Evolutionary conservation across 1,140 invertebrate species (phyloP).

Genomic region (Lordiphosa stackelbergi): DNA sequence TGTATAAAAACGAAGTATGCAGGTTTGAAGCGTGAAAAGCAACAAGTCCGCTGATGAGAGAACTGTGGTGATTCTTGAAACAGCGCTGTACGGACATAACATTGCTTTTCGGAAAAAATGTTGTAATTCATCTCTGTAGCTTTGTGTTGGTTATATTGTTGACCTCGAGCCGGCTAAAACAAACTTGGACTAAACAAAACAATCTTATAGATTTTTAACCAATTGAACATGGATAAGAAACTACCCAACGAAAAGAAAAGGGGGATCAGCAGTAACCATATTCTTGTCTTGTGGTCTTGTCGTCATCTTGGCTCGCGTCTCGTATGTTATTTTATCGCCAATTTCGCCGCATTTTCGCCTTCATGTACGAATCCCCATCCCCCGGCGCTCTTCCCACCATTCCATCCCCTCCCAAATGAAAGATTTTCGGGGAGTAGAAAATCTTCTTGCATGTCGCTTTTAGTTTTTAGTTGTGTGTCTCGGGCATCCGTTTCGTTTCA

Average conservation of each 20-base stretch:
- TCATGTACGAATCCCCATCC: neutral
- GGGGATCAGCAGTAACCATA: neutral
- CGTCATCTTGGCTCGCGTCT: constrained; percentile 54
- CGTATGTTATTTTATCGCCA: constrained; percentile 72
- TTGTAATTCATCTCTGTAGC: too few species aligned
- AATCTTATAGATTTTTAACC: neutral
- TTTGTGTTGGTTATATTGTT: too few species aligned
- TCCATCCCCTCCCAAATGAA: constrained; percentile 15
- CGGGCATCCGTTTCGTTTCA: constrained; percentile 58
- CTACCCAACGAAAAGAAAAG: neutral
- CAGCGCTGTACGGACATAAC: too few species aligned
- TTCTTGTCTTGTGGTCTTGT: constrained; percentile 39
- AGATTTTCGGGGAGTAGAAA: constrained; percentile 6
- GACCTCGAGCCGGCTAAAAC: too few species aligned
- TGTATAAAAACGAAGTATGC: too few species aligned
- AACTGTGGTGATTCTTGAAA: too few species aligned
- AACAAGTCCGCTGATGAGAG: too few species aligned
- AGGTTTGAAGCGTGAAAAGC: too few species aligned
- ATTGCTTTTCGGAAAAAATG: too few species aligned
- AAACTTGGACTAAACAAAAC: too few species aligned
- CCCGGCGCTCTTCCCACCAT: neutral
- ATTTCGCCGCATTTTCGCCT: constrained; percentile 50
- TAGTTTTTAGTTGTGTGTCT: constrained; percentile 69
- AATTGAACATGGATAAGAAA: constrained; percentile 30
- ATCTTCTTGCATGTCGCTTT: constrained; percentile 50